Conservation (phyloP, 92 coral and sea anemone species). For the Epizoanthus fatuus region DNA sequence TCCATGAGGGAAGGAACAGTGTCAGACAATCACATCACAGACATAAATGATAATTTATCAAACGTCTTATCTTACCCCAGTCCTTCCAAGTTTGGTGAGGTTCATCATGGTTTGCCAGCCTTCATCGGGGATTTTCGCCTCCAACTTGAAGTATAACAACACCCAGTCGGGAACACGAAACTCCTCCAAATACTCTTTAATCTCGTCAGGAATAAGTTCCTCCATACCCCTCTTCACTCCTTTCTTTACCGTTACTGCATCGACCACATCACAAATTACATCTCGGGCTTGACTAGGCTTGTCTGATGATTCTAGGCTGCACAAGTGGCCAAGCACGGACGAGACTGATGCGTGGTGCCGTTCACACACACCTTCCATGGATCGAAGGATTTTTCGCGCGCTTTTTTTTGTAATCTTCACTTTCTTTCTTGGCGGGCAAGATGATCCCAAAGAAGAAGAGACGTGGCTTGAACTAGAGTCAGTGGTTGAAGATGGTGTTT, state of each 20-base stretch:
- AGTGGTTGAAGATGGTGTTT: too few species aligned
- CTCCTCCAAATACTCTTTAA: background rate
- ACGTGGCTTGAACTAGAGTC: too few species aligned
- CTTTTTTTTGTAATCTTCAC: conserved; percentile 17
- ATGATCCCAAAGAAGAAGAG: too few species aligned
- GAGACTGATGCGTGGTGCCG: conserved; percentile 29
- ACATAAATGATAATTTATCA: too few species aligned
- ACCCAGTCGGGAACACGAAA: conserved; percentile 11
- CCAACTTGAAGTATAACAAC: background rate
- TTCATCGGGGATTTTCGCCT: background rate
- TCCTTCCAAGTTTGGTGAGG: conserved; percentile 1
- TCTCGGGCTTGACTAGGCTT: too few species aligned
- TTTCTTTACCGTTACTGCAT: too few species aligned
- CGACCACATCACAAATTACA: too few species aligned
- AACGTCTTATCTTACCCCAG: background rate
- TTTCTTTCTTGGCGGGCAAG: background rate
- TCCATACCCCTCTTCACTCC: too few species aligned
- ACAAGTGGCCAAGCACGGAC: conserved; percentile 33
- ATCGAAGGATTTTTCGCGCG: conserved; percentile 23
- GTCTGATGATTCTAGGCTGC: background rate
- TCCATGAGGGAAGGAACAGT: too few species aligned
- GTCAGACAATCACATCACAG: too few species aligned
- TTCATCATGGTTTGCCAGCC: conserved; percentile 1
- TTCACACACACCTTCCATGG: conserved; percentile 26
- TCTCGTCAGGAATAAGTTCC: too few species aligned